phyloP scores from a whole-genome alignment of 2,888 invertebrate species.

The Mimumesa dahlbomi region DNA sequence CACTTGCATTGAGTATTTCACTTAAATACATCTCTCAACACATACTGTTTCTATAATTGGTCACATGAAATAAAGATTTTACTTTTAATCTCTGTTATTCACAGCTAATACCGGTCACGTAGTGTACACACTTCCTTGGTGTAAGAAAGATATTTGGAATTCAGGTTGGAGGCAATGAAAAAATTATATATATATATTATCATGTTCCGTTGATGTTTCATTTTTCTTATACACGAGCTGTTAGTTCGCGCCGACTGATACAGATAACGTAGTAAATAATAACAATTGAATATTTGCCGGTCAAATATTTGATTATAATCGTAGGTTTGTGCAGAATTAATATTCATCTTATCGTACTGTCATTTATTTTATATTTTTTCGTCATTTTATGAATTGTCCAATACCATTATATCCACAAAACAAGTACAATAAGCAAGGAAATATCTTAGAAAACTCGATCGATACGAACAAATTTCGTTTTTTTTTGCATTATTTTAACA shows the following conservation, averaged over 20 bases:
- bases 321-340: too few relatives aligned
- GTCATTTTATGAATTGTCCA: too few relatives aligned
- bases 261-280: constrained; percentile 41
- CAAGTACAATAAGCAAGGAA: too few relatives aligned
- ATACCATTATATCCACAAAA: too few relatives aligned
- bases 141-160: constrained; percentile 76
- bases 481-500: too few relatives aligned
- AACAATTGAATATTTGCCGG: constrained; percentile 54
- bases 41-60: constrained; percentile 21
- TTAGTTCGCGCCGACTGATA: constrained; percentile 50
- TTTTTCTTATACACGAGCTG: constrained; percentile 61
- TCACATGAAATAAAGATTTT: constrained; percentile 30
- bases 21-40: constrained; percentile 6
- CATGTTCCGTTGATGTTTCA: constrained; percentile 64
- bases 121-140: constrained; percentile 74
- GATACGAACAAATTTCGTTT: too few relatives aligned
- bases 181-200: constrained; percentile 68
- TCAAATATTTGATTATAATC: constrained; percentile 23
- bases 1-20: constrained; percentile 11
- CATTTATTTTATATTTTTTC: not conserved
- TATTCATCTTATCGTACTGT: too few relatives aligned
- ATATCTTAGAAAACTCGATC: too few relatives aligned
- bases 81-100: constrained; percentile 70
- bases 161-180: constrained; percentile 76
- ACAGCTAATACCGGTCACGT: constrained; percentile 75